Conservation (phyloP, 2,113 vertebrate species). For the Anoplopoma fimbria region DNA sequence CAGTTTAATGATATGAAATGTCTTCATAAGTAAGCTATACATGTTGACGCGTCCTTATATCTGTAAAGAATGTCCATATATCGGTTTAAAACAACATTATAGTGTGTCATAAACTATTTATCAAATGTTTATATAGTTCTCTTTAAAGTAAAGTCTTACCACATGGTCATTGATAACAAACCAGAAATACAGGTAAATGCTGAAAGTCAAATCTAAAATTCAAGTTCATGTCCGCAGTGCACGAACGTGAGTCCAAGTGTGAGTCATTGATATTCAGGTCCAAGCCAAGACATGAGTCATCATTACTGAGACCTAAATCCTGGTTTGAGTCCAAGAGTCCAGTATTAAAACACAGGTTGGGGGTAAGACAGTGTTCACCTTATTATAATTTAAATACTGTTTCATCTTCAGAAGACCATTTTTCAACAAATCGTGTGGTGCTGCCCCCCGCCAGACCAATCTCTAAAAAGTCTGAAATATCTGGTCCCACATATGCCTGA, state of each 20-base stretch:
- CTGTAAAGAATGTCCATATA: not conserved
- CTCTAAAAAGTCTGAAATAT: not conserved
- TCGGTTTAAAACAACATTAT: not conserved
- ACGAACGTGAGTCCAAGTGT: slow-evolving; percentile 3
- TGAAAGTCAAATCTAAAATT: not conserved
- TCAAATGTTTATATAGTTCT: not conserved
- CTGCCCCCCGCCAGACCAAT: not conserved
- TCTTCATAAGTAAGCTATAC: not conserved
- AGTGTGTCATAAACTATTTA: not conserved
- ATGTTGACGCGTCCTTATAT: not conserved
- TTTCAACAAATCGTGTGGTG: not conserved
- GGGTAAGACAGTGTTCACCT: not conserved
- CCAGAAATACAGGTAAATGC: not conserved
- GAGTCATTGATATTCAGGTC: slow-evolving; percentile 9
- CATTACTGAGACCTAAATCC: not conserved
- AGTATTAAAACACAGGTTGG: not conserved
- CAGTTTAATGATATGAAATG: not conserved
- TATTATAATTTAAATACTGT: not conserved
- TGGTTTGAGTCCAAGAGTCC: not conserved
- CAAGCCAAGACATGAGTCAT: slow-evolving; percentile 25
- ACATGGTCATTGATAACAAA: not conserved
- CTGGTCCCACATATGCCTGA: slow-evolving; percentile 23
- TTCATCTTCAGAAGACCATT: not conserved
- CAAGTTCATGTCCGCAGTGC: not conserved
- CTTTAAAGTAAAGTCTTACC: not conserved